Percentiles rank a stretch among this genome's conserved stretches.
Evolutionary conservation across 2,888 invertebrate genomes (phyloP).

Genomic region (Ophion slaviceki): DNA sequence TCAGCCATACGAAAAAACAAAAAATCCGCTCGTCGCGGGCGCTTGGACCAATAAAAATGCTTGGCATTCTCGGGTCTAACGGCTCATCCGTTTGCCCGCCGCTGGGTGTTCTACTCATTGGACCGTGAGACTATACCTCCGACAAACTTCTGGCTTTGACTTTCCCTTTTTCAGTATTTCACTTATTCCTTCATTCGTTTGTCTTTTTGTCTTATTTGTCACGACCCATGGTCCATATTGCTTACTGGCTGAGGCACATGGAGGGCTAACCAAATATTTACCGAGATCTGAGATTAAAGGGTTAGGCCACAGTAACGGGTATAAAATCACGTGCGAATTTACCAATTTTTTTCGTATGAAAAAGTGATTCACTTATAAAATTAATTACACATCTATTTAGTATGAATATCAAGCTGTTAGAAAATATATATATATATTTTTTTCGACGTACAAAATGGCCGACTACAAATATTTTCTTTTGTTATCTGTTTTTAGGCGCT

Average conservation of each 20-base stretch:
- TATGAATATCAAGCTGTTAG: too few species aligned
- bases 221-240: conserved; percentile 33
- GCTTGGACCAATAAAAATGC: conserved; percentile 81
- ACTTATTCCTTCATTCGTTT: conserved; percentile 38
- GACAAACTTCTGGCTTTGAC: conserved; percentile 58
- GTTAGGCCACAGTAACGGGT: too few species aligned
- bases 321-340: too few species aligned
- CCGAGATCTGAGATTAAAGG: conserved; percentile 73
- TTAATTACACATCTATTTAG: too few species aligned
- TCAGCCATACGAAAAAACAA: conserved; percentile 38
- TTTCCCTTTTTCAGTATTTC: conserved; percentile 58
- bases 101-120: conserved; percentile 66
- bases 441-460: too few species aligned
- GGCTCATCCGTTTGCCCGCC: conserved; percentile 78
- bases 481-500: too few species aligned
- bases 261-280: conserved; percentile 83
- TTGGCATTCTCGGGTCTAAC: conserved; percentile 81
- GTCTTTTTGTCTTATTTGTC: conserved; percentile 29
- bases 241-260: conserved; percentile 74
- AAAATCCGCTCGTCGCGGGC: conserved; percentile 55
- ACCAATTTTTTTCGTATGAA: too few species aligned
- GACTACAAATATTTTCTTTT: too few species aligned
- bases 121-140: conserved; percentile 52
- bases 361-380: too few species aligned
- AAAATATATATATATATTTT: too few species aligned